Evolutionary conservation across 1,140 invertebrate species (phyloP).

Genomic region (Streblospio benedicti): DNA sequence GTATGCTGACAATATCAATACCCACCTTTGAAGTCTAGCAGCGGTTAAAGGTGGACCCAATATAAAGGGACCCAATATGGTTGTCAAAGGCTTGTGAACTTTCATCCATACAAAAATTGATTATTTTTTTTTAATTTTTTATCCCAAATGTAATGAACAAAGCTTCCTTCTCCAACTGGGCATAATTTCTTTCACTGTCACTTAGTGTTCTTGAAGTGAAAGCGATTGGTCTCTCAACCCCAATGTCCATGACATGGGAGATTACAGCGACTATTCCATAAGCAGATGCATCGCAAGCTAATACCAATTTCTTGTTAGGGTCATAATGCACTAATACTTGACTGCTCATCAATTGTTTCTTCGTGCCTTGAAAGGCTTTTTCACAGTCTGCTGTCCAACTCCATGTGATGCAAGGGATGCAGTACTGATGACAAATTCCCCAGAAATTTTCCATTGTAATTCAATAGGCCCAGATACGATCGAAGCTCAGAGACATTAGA

Average conservation of each 20-base stretch:
- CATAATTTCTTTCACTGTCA: conserved; percentile 7
- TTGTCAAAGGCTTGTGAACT: conserved; percentile 39
- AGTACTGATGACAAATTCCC: too few species aligned
- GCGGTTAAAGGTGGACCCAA: conserved; percentile 26
- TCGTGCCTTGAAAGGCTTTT: too few species aligned
- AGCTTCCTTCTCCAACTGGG: conserved; percentile 49
- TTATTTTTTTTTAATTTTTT: conserved; percentile 52
- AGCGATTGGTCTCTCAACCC: conserved; percentile 31
- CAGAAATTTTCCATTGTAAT: too few species aligned
- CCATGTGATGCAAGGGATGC: too few species aligned
- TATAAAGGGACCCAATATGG: conserved; percentile 22
- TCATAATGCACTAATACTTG: too few species aligned
- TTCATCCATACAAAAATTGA: conserved; percentile 47
- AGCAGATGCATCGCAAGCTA: too few species aligned
- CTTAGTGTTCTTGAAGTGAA: conserved; percentile 46
- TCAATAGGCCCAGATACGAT: too few species aligned
- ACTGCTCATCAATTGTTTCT: too few species aligned
- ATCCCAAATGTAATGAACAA: conserved; percentile 50
- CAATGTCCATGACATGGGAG: conserved; percentile 32
- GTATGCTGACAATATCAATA: conserved; percentile 34
- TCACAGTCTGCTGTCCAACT: too few species aligned
- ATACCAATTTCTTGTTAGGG: too few species aligned
- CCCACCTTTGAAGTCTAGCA: conserved; percentile 38
- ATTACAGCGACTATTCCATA: conserved; percentile 38
- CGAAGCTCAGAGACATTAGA: too few species aligned